A percentile compares a stretch with the other conserved stretches of the same genome.
Conservation (phyloP, 92 coral and sea anemone species). For the Montipora capitata region DNA sequence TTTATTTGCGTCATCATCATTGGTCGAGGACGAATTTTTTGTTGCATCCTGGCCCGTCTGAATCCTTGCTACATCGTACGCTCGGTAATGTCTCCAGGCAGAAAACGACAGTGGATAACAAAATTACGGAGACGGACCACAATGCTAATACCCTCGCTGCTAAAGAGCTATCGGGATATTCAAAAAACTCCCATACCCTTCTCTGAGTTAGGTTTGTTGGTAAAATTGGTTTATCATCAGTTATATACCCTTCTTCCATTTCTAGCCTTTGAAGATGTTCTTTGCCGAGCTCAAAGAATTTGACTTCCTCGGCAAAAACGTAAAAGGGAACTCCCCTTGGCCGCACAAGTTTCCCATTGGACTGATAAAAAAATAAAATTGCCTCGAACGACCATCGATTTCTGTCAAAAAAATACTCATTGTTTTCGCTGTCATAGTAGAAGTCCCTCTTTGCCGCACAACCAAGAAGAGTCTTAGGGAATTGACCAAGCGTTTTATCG, state of each 20-base stretch:
- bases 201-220: conserved; percentile 86
- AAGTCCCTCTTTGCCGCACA: conserved; percentile 83
- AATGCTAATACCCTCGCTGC: conserved; percentile 89
- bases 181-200: conserved; percentile 91
- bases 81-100: conserved; percentile 93
- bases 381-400: conserved; percentile 98
- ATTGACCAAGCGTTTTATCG: conserved; percentile 81
- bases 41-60: conserved; percentile 69
- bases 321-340: conserved; percentile 94
- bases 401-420: conserved; percentile 97
- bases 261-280: conserved; percentile 82
- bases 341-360: conserved; percentile 91
- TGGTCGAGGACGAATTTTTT: conserved; percentile 4
- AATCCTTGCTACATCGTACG: conserved; percentile 63
- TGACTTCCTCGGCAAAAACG: conserved; percentile 89
- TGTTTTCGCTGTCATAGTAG: conserved; percentile 81
- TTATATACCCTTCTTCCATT: conserved; percentile 84
- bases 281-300: conserved; percentile 90
- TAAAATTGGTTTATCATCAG: conserved; percentile 69
- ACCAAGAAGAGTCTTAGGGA: conserved; percentile 96
- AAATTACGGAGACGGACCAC: conserved; percentile 88
- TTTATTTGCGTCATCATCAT: not conserved
- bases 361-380: conserved; percentile 93
- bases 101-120: conserved; percentile 91
- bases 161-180: conserved; percentile 94